These are phyloP conservation scores for Dufourea novaeangliae DNA, from an alignment of 1,140 invertebrate genomes.

Conservation along the genomic window DNA sequence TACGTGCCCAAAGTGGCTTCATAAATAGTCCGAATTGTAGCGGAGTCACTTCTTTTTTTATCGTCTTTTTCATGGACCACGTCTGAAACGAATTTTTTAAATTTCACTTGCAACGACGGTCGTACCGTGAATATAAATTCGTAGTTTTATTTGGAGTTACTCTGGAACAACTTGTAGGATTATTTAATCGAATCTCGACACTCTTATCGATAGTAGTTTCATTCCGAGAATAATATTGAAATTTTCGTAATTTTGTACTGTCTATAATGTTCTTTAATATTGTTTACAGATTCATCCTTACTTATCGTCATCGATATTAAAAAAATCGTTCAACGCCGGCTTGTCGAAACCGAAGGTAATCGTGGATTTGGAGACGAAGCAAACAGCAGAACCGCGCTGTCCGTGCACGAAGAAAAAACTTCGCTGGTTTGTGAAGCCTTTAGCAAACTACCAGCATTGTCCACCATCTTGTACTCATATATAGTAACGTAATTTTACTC, in stretches of 20 bases:
- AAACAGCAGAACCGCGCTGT: not conserved
- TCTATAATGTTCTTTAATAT: not conserved
- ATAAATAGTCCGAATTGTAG: conserved; percentile 51
- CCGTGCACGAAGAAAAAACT: conserved; percentile 45
- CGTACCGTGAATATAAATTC: conserved; percentile 8
- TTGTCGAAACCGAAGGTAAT: conserved; percentile 42
- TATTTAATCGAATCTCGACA: not conserved
- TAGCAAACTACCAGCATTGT: conserved; percentile 35
- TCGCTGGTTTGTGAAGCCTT: conserved; percentile 39
- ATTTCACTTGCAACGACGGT: not conserved
- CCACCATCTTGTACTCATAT: not conserved
- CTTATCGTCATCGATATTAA: conserved; percentile 48
- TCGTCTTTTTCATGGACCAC: conserved; percentile 1
- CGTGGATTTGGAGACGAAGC: not conserved
- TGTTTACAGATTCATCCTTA: conserved; percentile 55
- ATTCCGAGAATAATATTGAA: not conserved
- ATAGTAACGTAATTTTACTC: too few relatives aligned
- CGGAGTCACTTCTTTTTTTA: conserved; percentile 10
- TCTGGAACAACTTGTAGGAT: not conserved
- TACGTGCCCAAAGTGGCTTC: conserved; percentile 32
- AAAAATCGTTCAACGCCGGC: conserved; percentile 56
- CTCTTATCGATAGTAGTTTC: not conserved
- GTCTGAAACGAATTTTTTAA: conserved; percentile 22
- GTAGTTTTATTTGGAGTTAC: not conserved
- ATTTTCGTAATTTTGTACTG: not conserved